A percentile compares a stretch with the other conserved stretches of the same genome.
Evolutionary conservation across 1,140 invertebrate genomes (phyloP).

Genomic region (Eriosoma lanigerum): DNA sequence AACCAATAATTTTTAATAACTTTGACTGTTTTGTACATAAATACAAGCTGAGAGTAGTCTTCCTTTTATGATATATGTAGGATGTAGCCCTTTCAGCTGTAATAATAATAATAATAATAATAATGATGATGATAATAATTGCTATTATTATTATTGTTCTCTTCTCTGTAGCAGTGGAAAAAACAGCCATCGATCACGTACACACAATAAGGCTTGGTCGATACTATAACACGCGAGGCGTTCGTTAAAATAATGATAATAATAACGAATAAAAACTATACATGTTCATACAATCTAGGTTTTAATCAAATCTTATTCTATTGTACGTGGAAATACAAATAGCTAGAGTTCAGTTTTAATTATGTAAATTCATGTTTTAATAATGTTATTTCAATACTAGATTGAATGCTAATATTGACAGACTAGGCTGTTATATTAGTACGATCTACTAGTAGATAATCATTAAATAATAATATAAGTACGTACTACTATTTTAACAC

Average conservation of each 20-base stretch:
- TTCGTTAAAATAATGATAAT: slow-evolving; percentile 46
- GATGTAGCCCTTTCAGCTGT: slow-evolving; percentile 28
- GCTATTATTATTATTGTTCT: slow-evolving; percentile 44
- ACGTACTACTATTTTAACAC: background rate
- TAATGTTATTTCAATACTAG: background rate
- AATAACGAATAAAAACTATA: slow-evolving; percentile 36
- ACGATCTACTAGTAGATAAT: background rate
- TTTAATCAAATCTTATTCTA: slow-evolving; percentile 28
- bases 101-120: slow-evolving; percentile 37
- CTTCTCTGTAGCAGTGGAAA: slow-evolving; percentile 9
- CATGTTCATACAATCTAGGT: slow-evolving; percentile 12
- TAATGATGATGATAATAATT: slow-evolving; percentile 11
- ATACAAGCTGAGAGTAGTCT: slow-evolving; percentile 13
- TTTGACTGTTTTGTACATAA: slow-evolving; percentile 36
- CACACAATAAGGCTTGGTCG: slow-evolving; percentile 43
- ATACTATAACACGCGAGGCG: slow-evolving; percentile 19
- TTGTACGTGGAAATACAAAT: slow-evolving; percentile 28
- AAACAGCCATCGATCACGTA: slow-evolving; percentile 48
- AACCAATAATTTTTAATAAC: slow-evolving; percentile 50
- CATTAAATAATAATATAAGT: background rate
- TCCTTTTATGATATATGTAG: slow-evolving; percentile 29
- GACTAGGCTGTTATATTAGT: too few species aligned
- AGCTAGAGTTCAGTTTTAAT: slow-evolving; percentile 17
- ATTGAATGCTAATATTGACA: slow-evolving; percentile 3
- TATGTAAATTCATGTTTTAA: slow-evolving; percentile 11